Conservation (phyloP, 1,140 invertebrate species). For the Sweltsa coloradensis region DNA sequence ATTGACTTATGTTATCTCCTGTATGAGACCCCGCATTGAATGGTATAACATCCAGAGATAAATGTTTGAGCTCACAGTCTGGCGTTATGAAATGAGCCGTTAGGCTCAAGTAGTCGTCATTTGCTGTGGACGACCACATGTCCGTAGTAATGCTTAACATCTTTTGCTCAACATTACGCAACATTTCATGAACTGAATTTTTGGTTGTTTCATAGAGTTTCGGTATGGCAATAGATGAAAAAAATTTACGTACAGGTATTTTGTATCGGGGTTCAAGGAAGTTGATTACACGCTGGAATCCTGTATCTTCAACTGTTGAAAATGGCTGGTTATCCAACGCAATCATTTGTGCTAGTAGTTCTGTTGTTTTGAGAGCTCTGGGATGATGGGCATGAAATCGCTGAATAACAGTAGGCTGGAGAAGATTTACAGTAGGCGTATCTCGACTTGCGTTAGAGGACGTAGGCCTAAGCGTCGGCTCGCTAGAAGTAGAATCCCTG, state of each 20-base stretch:
- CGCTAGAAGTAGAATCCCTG: too few species aligned
- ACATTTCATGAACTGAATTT: background rate
- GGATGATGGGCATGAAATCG: background rate
- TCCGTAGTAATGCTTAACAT: conserved; percentile 1
- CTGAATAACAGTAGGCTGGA: too few species aligned
- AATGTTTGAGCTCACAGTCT: background rate
- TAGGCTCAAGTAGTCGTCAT: background rate
- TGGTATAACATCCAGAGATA: conserved; percentile 1
- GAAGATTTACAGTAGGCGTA: too few species aligned
- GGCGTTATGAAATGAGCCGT: background rate
- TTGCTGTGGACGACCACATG: conserved; percentile 1
- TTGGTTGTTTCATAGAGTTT: background rate
- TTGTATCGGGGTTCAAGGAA: background rate
- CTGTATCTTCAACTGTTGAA: background rate
- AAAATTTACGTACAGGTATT: background rate
- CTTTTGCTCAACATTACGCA: too few species aligned
- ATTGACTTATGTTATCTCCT: conserved; percentile 1
- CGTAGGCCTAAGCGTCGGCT: too few species aligned
- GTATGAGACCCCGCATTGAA: background rate
- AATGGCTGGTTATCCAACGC: background rate
- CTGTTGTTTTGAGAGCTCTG: background rate
- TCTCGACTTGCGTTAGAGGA: too few species aligned
- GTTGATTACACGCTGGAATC: background rate
- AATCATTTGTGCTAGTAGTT: background rate
- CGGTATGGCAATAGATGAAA: background rate